Evolutionary conservation across 1,140 invertebrate species (phyloP).

Genomic region (Drosophila leontia): DNA sequence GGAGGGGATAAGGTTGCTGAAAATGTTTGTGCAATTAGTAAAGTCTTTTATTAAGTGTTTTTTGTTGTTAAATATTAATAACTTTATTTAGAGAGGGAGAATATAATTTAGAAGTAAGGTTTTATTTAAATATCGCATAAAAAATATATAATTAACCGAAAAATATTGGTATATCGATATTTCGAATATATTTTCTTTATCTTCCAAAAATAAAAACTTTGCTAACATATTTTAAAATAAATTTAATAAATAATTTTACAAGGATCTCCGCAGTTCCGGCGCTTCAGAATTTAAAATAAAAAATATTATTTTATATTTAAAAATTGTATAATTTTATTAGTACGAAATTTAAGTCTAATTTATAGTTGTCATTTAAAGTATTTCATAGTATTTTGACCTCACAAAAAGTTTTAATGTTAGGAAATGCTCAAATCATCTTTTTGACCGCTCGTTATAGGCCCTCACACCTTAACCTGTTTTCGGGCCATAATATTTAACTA

Average conservation of each 20-base stretch:
- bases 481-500: constrained; percentile 33
- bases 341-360: too few species aligned
- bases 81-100: background rate
- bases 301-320: too few species aligned
- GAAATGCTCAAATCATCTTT: background rate
- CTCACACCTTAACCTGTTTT: constrained; percentile 40
- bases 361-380: background rate
- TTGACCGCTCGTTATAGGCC: background rate
- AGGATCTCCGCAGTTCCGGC: too few species aligned
- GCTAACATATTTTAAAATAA: too few species aligned
- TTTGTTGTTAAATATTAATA: background rate
- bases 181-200: too few species aligned
- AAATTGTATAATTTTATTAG: too few species aligned
- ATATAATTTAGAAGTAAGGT: background rate
- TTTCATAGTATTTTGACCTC: background rate
- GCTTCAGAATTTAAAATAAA: too few species aligned
- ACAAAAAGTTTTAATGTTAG: background rate
- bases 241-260: too few species aligned
- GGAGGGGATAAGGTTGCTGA: background rate
- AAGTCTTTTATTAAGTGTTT: background rate
- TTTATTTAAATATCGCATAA: background rate
- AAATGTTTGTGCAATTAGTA: constrained; percentile 8
- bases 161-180: background rate
- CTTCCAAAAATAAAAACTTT: too few species aligned
- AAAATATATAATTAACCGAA: background rate